phyloP scores from a whole-genome alignment of 2,113 vertebrate species.

The Haliaeetus leucogaster region DNA sequence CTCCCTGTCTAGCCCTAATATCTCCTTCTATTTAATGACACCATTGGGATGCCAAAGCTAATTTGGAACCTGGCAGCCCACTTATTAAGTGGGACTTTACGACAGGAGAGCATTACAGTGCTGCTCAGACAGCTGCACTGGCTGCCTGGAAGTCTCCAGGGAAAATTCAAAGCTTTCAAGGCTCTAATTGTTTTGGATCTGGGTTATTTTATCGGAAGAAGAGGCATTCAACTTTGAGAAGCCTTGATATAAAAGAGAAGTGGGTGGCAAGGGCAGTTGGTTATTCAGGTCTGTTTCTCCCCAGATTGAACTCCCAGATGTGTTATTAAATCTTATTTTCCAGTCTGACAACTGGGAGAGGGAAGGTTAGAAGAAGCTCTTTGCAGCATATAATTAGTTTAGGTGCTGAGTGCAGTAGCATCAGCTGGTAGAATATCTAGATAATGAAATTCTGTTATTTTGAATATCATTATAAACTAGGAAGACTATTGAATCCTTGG shows the following conservation, averaged over 20 bases:
- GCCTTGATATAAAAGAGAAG: neutral
- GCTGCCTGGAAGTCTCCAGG: neutral
- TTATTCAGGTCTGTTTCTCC: neutral
- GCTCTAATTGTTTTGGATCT: constrained; percentile 18
- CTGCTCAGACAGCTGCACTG: constrained; percentile 15
- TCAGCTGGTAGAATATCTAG: neutral
- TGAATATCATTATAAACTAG: neutral
- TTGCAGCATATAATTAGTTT: neutral
- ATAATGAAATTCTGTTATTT: neutral
- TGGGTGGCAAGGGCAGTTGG: neutral
- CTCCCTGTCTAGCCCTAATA: neutral
- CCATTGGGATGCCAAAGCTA: neutral
- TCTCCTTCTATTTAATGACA: neutral
- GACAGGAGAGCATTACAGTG: neutral
- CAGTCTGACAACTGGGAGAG: neutral
- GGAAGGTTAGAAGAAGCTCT: neutral
- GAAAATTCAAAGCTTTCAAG: constrained; percentile 42
- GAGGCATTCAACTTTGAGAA: neutral
- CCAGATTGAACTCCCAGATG: neutral
- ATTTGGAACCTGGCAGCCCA: neutral
- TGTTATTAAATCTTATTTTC: constrained; percentile 11
- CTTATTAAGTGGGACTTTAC: neutral
- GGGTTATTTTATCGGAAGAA: constrained; percentile 1
- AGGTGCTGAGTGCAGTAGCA: neutral
- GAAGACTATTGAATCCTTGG: neutral